Evolutionary conservation across 2,888 invertebrate genomes (phyloP).

Genomic region (Panopea generosa): DNA sequence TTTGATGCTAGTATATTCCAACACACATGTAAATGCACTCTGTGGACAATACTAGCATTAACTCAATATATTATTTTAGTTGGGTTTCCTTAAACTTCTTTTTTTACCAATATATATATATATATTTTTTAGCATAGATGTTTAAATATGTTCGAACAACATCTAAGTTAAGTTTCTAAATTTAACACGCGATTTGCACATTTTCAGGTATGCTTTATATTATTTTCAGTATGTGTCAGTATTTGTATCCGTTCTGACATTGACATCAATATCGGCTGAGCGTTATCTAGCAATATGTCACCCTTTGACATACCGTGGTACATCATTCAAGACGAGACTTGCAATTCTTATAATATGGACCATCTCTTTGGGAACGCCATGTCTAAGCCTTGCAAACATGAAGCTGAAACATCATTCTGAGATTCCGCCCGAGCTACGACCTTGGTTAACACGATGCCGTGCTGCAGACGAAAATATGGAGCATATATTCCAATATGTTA

Average conservation of each 20-base stretch:
- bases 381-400: conserved; percentile 75
- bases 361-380: conserved; percentile 87
- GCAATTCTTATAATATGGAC: conserved; percentile 94
- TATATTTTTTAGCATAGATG: neutral
- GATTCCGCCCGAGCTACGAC: conserved; percentile 49
- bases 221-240: conserved; percentile 95
- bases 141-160: neutral
- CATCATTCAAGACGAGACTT: conserved; percentile 91
- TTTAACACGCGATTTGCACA: neutral
- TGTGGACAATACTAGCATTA: no score
- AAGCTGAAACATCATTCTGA: conserved; percentile 18
- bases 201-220: no score
- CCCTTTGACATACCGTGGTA: conserved; percentile 94
- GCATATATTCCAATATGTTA: conserved; percentile 75
- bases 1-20: no score
- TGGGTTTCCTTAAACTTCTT: no score
- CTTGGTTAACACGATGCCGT: conserved; percentile 59
- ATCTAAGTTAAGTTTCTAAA: neutral
- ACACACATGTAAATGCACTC: no score
- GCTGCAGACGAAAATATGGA: conserved; percentile 59
- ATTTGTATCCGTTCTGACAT: conserved; percentile 95
- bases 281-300: conserved; percentile 98
- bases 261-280: conserved; percentile 96
- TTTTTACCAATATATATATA: no score
- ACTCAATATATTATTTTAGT: no score